Evolutionary conservation across 2,113 vertebrate genomes (phyloP).

Genomic region (Mohoua ochrocephala): DNA sequence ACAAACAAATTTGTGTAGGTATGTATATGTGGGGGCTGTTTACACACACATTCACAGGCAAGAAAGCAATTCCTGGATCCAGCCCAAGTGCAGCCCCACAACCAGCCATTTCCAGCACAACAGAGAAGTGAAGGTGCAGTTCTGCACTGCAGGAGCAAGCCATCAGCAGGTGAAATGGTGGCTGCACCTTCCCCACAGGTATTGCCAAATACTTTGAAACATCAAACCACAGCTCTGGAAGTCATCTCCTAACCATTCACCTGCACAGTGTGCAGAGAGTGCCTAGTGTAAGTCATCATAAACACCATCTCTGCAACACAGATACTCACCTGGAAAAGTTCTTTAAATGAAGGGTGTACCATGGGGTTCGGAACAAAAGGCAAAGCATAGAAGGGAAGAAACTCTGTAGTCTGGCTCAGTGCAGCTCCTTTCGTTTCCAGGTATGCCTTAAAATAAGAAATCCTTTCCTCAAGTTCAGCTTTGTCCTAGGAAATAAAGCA

Average conservation of each 20-base stretch:
- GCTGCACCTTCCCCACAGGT: not conserved
- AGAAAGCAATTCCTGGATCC: not conserved
- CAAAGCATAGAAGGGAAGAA: constrained; percentile 93
- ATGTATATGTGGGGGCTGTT: not conserved
- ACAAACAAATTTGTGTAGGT: not conserved
- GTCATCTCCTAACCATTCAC: not conserved
- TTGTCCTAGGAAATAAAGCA: constrained; percentile 73
- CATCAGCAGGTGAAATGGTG: not conserved
- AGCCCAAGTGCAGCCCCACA: not conserved
- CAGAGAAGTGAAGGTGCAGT: not conserved
- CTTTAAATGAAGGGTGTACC: constrained; percentile 88
- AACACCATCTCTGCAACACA: not conserved
- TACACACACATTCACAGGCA: not conserved
- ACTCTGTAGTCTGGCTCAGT: constrained; percentile 88
- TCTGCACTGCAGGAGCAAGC: not conserved
- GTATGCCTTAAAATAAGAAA: constrained; percentile 84
- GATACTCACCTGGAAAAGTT: constrained; percentile 86
- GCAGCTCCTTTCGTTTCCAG: constrained; percentile 89
- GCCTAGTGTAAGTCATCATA: not conserved
- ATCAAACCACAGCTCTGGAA: not conserved
- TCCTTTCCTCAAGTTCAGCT: constrained; percentile 80
- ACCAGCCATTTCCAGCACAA: not conserved
- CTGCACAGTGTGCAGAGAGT: not conserved
- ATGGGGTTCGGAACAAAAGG: constrained; percentile 91
- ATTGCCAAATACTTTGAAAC: not conserved